Evolutionary conservation across 2,888 invertebrate species (phyloP).

Genomic region (Fissipunctia ypsillon): DNA sequence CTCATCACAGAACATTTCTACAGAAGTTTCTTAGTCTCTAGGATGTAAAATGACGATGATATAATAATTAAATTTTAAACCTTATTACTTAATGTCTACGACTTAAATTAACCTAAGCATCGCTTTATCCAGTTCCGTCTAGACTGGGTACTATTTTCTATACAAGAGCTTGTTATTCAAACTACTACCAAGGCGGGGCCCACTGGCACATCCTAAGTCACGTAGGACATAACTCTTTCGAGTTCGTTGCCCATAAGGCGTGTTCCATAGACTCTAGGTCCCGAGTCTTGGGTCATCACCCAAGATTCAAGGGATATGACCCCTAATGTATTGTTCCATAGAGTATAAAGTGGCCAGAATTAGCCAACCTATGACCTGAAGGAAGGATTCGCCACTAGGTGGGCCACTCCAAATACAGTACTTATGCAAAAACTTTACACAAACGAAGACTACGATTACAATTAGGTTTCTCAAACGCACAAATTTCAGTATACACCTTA

Average conservation of each 20-base stretch:
- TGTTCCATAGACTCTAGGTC: no score
- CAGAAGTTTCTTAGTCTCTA: background rate
- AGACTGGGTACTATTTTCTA: background rate
- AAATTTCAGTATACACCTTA: background rate
- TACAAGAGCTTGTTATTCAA: conserved; percentile 1
- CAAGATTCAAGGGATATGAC: background rate
- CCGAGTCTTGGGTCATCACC: no score
- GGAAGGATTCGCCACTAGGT: background rate
- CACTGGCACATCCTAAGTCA: background rate
- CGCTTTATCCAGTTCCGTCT: background rate
- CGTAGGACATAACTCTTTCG: background rate
- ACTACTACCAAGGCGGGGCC: background rate
- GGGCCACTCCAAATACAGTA: background rate
- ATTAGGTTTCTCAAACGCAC: background rate
- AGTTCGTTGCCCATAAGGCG: background rate
- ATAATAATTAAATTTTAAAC: background rate
- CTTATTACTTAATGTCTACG: conserved; percentile 1
- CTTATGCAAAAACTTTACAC: background rate
- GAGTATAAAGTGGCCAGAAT: background rate
- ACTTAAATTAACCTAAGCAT: background rate
- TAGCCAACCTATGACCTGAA: background rate
- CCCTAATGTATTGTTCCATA: background rate
- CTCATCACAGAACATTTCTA: background rate
- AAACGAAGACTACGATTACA: background rate
- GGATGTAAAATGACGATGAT: background rate